Evolutionary conservation across 2,113 vertebrate genomes (phyloP).

Genomic region (Fulica atra): DNA sequence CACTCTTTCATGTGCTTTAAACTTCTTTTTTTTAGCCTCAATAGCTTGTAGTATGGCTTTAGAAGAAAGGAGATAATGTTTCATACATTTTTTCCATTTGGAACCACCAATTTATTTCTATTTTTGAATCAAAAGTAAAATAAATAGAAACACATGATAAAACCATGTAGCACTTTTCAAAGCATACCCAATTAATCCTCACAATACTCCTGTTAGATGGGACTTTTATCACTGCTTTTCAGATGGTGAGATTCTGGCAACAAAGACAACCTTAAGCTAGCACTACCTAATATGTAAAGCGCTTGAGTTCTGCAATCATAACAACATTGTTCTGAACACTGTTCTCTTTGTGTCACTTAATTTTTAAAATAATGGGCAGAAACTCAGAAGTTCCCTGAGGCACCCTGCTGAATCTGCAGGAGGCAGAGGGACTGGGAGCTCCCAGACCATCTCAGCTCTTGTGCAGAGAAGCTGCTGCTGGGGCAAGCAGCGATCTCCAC

Average conservation of each 20-base stretch:
- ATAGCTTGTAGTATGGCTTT: neutral
- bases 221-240: conserved; percentile 32
- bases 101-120: neutral
- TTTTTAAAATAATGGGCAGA: neutral
- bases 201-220: neutral
- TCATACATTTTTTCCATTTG: neutral
- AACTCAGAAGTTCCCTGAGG: neutral
- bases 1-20: neutral
- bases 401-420: neutral
- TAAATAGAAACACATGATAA: conserved; percentile 25
- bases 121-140: conserved; percentile 31
- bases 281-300: neutral
- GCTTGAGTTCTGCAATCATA: neutral
- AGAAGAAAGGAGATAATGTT: conserved; percentile 7
- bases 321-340: neutral
- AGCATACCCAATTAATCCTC: neutral
- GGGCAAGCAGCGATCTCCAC: neutral
- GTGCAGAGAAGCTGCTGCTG: accelerated
- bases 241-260: conserved; percentile 41
- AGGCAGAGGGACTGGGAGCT: neutral
- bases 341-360: neutral
- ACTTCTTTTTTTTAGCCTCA: neutral
- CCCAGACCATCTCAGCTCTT: neutral
- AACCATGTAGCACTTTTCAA: neutral
- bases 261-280: neutral